phyloP scores from a whole-genome alignment of 2,797 vertebrate genomes.

The Coregonus ussuriensis region DNA sequence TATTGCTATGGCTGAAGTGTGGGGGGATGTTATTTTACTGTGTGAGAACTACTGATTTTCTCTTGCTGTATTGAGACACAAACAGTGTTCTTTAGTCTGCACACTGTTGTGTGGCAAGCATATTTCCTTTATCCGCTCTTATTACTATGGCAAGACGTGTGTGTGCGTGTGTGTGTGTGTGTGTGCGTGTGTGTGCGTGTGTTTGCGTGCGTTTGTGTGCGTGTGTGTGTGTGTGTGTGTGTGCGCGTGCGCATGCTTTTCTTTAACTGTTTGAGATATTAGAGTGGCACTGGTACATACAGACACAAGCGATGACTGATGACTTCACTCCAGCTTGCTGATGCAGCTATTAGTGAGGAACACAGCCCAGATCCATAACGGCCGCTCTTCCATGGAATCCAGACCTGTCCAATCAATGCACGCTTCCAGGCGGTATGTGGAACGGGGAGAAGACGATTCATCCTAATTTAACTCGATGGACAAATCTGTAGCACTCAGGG shows the following conservation, averaged over 20 bases:
- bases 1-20: not conserved
- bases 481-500: constrained; percentile 58
- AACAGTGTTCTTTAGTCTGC: not conserved
- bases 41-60: not conserved
- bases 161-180: constrained; percentile 3
- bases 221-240: too few species aligned
- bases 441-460: constrained; percentile 52
- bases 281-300: constrained; percentile 39
- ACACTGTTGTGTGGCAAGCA: constrained; percentile 35
- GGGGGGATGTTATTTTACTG: not conserved
- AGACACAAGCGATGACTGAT: constrained; percentile 55
- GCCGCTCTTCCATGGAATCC: constrained; percentile 38
- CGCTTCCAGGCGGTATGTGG: constrained; percentile 56
- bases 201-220: too few species aligned
- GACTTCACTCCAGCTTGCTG: constrained; percentile 51
- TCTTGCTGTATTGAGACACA: not conserved
- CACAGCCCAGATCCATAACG: constrained; percentile 44
- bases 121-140: constrained; percentile 39
- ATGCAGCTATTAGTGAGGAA: constrained; percentile 56
- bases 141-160: constrained; percentile 24
- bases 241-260: too few species aligned
- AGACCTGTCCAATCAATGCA: constrained; percentile 65
- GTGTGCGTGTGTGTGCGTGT: too few species aligned
- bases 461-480: constrained; percentile 73
- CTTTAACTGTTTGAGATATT: constrained; percentile 35